Percentiles rank a stretch among this genome's conserved stretches.
Evolutionary conservation across 2,113 vertebrate species (phyloP).

Genomic region (Oostethus manadensis): DNA sequence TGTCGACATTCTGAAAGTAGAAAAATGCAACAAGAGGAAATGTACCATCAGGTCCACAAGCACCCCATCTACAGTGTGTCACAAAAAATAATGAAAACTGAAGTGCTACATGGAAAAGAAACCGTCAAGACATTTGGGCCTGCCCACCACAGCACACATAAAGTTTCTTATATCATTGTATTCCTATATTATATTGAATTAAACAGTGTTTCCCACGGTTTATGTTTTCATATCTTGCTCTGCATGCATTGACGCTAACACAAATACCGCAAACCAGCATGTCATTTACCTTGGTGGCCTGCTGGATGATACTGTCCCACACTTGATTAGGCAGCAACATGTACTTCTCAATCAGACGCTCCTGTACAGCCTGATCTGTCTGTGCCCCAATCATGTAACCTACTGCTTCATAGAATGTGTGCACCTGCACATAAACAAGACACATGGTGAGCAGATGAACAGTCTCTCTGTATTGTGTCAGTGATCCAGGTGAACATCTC

Average conservation of each 20-base stretch:
- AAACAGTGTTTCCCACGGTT: too few species aligned
- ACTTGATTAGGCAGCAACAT: conserved; percentile 99
- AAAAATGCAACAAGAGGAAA: neutral
- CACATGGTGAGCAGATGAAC: neutral
- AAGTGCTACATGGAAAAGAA: too few species aligned
- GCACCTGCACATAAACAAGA: conserved; percentile 69
- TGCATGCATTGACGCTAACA: too few species aligned
- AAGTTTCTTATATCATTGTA: too few species aligned
- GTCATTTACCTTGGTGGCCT: conserved; percentile 88
- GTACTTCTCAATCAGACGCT: conserved; percentile 98
- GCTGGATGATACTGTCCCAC: conserved; percentile 99
- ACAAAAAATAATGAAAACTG: neutral
- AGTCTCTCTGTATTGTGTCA: neutral
- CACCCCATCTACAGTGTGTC: neutral
- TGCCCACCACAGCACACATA: too few species aligned
- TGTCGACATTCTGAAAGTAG: conserved; percentile 88
- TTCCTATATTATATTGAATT: too few species aligned
- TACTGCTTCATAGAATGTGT: conserved; percentile 97
- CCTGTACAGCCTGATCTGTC: conserved; percentile 94
- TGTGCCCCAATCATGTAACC: conserved; percentile 99
- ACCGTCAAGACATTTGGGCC: too few species aligned
- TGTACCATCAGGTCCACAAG: neutral
- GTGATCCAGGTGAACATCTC: neutral
- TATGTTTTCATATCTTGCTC: too few species aligned
- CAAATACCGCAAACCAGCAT: neutral